Evolutionary conservation across 2,113 vertebrate genomes (phyloP).

Genomic region (Tetrao urogallus): DNA sequence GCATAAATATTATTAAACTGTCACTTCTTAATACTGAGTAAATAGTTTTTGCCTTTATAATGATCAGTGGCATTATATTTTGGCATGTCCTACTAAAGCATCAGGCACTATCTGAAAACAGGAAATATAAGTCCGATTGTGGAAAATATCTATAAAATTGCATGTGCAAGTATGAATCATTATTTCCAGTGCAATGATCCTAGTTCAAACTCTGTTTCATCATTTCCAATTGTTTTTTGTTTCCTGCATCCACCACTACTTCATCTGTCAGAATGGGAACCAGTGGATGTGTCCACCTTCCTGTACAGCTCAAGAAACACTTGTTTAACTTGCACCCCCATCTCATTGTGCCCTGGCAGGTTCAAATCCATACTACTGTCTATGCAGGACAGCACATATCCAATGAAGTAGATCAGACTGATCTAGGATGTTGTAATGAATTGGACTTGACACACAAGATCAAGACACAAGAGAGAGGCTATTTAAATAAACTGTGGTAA

Average conservation of each 20-base stretch:
- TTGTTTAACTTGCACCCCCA: not conserved
- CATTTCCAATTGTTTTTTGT: not conserved
- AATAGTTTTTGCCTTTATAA: no score
- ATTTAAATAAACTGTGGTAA: no score
- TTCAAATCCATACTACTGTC: accelerated
- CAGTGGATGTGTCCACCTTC: not conserved
- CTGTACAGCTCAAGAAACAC: accelerated
- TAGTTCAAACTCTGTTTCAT: not conserved
- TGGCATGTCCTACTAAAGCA: no score
- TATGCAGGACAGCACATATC: accelerated
- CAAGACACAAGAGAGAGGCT: not conserved
- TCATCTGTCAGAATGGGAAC: not conserved
- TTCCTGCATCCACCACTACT: not conserved
- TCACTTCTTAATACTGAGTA: no score
- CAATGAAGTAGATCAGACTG: not conserved
- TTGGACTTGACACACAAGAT: accelerated
- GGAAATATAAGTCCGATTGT: no score
- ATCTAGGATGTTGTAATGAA: not conserved
- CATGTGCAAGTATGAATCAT: no score
- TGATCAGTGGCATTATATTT: no score
- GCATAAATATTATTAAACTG: no score
- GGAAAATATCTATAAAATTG: no score
- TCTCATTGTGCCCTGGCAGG: accelerated
- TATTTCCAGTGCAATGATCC: not conserved
- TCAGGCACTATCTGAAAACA: no score